A percentile compares a stretch with the other conserved stretches of the same genome.
phyloP scores from a whole-genome alignment of 23 tunicate species.

The Ascidia mentula region DNA sequence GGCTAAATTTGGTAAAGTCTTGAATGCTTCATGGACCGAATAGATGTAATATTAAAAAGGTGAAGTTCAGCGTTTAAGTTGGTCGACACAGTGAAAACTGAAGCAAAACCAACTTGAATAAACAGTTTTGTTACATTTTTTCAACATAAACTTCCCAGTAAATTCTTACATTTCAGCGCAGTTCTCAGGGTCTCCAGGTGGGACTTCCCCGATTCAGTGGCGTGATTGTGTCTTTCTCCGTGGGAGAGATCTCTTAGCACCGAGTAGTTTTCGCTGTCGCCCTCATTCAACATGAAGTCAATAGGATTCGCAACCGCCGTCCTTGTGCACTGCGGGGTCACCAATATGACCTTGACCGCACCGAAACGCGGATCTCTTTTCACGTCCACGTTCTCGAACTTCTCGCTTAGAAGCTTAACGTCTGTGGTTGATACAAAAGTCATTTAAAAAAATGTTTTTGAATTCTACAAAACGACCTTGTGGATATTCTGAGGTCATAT shows the following conservation, averaged over 20 bases:
- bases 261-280: conserved; percentile 66
- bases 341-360: conserved; percentile 48
- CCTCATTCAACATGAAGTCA: conserved; percentile 92
- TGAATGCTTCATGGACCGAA: too few species aligned
- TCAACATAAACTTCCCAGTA: background rate
- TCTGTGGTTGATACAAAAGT: too few species aligned
- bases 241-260: conserved; percentile 66
- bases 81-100: too few species aligned
- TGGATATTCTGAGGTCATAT: too few species aligned
- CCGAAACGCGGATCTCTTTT: conserved; percentile 44
- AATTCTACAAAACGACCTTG: too few species aligned
- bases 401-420: conserved; percentile 54
- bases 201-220: conserved; percentile 54
- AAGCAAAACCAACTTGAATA: background rate
- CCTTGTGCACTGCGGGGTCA: conserved; percentile 91
- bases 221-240: conserved; percentile 68
- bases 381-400: conserved; percentile 45
- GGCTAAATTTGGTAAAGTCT: too few species aligned
- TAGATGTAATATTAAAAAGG: too few species aligned
- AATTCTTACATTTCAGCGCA: conserved; percentile 62
- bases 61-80: too few species aligned
- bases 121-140: background rate
- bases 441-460: too few species aligned
- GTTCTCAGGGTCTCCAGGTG: conserved; percentile 49
- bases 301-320: conserved; percentile 93